These are phyloP conservation scores for Oreonectes daqikongensis DNA, from an alignment of 2,797 vertebrate species.

Conservation along the genomic window DNA sequence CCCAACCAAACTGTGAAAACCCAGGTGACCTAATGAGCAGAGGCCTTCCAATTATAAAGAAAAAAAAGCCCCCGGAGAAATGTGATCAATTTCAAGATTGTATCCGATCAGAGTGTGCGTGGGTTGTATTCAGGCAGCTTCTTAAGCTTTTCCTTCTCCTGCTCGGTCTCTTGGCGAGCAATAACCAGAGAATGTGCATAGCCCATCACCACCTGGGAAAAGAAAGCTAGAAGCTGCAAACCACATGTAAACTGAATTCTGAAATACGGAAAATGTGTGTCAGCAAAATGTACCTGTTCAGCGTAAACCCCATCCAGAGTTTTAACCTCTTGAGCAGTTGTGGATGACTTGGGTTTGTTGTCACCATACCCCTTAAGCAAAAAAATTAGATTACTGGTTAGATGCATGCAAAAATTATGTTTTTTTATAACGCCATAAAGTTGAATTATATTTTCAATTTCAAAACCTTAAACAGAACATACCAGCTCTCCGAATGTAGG, in stretches of 20 bases:
- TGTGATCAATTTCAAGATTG: slow-evolving; percentile 39
- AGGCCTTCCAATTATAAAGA: slow-evolving; percentile 48
- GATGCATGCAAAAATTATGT: no score
- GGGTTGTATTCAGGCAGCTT: slow-evolving; percentile 96
- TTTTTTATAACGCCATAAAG: neutral
- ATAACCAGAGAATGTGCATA: slow-evolving; percentile 89
- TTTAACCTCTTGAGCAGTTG: slow-evolving; percentile 93
- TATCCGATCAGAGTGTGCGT: slow-evolving; percentile 83
- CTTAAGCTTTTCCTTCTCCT: slow-evolving; percentile 88
- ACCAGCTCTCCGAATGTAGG: slow-evolving; percentile 96
- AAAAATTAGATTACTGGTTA: neutral
- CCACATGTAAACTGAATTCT: neutral
- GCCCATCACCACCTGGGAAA: slow-evolving; percentile 90
- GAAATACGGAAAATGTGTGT: neutral
- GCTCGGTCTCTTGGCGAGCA: slow-evolving; percentile 85
- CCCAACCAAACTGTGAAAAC: slow-evolving; percentile 54
- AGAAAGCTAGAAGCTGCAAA: slow-evolving; percentile 31
- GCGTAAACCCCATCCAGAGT: slow-evolving; percentile 90
- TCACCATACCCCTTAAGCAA: slow-evolving; percentile 89
- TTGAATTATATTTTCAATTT: no score
- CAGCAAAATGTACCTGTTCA: slow-evolving; percentile 81
- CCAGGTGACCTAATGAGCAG: slow-evolving; percentile 54
- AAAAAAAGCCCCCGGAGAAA: slow-evolving; percentile 59
- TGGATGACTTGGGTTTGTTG: slow-evolving; percentile 96
- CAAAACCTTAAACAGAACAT: no score